Evolutionary conservation across 92 coral and sea anemone species (phyloP).

Genomic region (Montipora capitata): DNA sequence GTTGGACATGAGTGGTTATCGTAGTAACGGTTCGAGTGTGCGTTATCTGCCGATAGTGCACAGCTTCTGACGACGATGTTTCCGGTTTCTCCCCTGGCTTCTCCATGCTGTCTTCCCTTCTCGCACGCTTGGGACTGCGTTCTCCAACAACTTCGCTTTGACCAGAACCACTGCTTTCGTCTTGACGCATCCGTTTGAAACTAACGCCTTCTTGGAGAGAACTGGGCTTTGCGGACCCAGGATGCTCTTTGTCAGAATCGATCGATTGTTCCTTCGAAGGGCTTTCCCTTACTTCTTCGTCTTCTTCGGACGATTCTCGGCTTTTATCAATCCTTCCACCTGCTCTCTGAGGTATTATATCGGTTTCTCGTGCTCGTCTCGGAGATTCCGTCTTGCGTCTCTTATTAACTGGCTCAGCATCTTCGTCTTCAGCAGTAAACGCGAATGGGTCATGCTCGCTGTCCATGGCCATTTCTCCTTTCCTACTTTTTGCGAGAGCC

Average conservation of each 20-base stretch:
- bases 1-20: slow-evolving; percentile 72
- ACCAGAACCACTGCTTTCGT: slow-evolving; percentile 14
- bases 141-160: slow-evolving; percentile 17
- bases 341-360: background rate
- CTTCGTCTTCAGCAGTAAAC: slow-evolving; percentile 80
- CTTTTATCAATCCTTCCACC: background rate
- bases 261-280: background rate
- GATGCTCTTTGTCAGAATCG: background rate
- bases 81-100: background rate
- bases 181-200: slow-evolving; percentile 15
- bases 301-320: background rate
- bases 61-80: slow-evolving; percentile 27
- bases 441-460: slow-evolving; percentile 81
- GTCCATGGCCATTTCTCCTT: slow-evolving; percentile 3
- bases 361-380: slow-evolving; percentile 1
- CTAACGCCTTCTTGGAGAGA: background rate
- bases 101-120: slow-evolving; percentile 24
- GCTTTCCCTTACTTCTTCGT: slow-evolving; percentile 11
- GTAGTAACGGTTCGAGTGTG: slow-evolving; percentile 68
- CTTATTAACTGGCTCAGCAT: slow-evolving; percentile 58
- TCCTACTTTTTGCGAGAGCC: slow-evolving; percentile 21
- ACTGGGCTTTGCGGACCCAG: background rate
- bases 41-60: slow-evolving; percentile 64
- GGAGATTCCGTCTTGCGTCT: slow-evolving; percentile 37
- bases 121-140: slow-evolving; percentile 14